Percentiles rank a stretch among this genome's conserved stretches.
Conservation (phyloP, 2,888 invertebrate genomes). For the Sipha maydis region DNA sequence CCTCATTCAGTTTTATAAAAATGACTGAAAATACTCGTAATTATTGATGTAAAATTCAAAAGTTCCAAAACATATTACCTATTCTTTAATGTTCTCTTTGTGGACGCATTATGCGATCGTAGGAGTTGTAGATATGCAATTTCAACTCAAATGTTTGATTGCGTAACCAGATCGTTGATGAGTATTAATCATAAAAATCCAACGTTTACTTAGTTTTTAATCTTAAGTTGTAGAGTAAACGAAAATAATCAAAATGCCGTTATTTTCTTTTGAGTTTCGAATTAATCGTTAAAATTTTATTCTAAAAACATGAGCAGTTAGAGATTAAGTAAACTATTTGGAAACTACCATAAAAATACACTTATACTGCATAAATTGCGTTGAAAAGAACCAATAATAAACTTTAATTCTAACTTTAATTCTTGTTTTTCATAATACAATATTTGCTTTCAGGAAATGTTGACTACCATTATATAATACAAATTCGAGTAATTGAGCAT, state of each 20-base stretch:
- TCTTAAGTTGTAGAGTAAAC: too few species aligned
- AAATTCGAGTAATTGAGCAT: neutral
- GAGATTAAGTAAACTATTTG: too few species aligned
- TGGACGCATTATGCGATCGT: neutral
- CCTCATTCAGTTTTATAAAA: neutral
- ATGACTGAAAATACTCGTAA: neutral
- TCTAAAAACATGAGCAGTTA: too few species aligned
- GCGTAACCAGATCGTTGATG: neutral
- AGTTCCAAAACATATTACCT: neutral
- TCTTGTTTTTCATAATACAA: neutral
- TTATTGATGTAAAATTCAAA: too few species aligned
- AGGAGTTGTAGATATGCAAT: conserved; percentile 28
- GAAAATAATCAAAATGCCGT: too few species aligned
- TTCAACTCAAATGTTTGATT: conserved; percentile 7
- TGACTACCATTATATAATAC: neutral
- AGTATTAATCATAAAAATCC: too few species aligned
- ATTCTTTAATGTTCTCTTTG: neutral
- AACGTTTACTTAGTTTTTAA: too few species aligned
- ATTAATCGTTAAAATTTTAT: too few species aligned
- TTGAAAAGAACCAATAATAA: neutral
- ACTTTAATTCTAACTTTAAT: too few species aligned
- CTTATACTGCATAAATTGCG: neutral
- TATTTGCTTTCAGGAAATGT: neutral
- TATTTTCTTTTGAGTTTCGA: too few species aligned
- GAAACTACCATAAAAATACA: neutral